These are phyloP conservation scores for Tridacna gigas DNA, from an alignment of 2,888 invertebrate genomes.

Conservation along the genomic window DNA sequence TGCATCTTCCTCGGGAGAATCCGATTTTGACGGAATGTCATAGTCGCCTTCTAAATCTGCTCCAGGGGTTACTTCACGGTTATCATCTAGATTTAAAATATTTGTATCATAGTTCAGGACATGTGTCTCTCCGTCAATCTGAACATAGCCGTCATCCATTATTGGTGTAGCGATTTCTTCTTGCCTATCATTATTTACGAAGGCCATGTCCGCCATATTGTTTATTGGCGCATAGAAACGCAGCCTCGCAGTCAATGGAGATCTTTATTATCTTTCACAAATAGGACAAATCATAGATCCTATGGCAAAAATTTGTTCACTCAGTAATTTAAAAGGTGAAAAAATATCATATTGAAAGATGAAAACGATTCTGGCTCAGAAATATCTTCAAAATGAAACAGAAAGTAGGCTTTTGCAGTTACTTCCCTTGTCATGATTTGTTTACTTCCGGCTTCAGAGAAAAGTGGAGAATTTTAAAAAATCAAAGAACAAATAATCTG, in stretches of 20 bases:
- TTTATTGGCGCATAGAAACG: conserved; percentile 60
- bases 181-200: conserved; percentile 35
- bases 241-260: neutral
- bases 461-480: neutral
- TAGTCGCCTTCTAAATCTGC: conserved; percentile 58
- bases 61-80: conserved; percentile 59
- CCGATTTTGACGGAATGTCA: conserved; percentile 56
- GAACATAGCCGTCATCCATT: conserved; percentile 69
- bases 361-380: too few species aligned
- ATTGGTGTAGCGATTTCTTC: conserved; percentile 57
- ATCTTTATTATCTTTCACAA: neutral
- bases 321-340: neutral
- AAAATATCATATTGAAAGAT: neutral
- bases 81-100: conserved; percentile 77
- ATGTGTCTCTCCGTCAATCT: conserved; percentile 70
- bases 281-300: too few species aligned
- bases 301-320: too few species aligned
- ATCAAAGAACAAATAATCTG: neutral
- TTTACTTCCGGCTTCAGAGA: conserved; percentile 55
- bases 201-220: conserved; percentile 72
- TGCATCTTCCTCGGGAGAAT: conserved; percentile 66
- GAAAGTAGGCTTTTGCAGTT: conserved; percentile 18
- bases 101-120: conserved; percentile 74
- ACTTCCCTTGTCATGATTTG: conserved; percentile 35
- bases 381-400: too few species aligned